Base-by-base conservation (phyloP, 2,797 vertebrate species). In the Silurus lanzhouensis region DNA sequence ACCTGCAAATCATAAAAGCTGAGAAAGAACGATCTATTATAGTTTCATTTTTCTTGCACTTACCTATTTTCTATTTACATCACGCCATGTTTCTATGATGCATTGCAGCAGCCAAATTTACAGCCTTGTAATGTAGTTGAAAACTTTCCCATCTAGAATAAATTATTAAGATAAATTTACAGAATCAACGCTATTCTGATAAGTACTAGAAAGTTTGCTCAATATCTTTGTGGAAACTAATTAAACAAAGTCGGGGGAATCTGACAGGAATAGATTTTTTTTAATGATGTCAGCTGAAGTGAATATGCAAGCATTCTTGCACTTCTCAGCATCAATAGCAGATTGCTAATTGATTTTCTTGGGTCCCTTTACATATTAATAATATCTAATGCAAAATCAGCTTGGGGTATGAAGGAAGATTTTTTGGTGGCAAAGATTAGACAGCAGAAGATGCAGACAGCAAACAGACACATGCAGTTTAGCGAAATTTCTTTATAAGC, bases 281-380 rank as follows among this genome's bases (percentile, higher is more conserved):
- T 94, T 95, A 94, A 95, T 93, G 91, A 95, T 93, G 93, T 92
- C 91, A 93, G 89, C 87, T 80, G 87, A 86, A 91, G 93, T 91
- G 92, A 93, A 95, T 95, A 95, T 95, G 95, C 94, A 95, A 95
- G 91, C 84, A 60, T 88, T 90, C 82, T 85, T 82, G 74, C 84
- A 31, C 86, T 83, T 89, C 76, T 74, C 70, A 79, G 90, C 91
- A 88, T 85, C 90, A 88, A 88, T 84, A 91, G 90, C 92, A 94
- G 94, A 95, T 95, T 95, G 91, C 92, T 88, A 91, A 95, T 95
- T 93, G 95, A 96, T 95, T 95, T 94, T 91, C 85, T 92, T 92
- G 81, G 85, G 90, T 90, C 88, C 89, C 92, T 92, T 93, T 92
- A 95, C 90, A 95, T 94, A 94, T 94, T 92, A 94, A 95, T 95